Base-by-base conservation (phyloP, 2,113 vertebrate genomes). In the Hystrix brachyura region DNA sequence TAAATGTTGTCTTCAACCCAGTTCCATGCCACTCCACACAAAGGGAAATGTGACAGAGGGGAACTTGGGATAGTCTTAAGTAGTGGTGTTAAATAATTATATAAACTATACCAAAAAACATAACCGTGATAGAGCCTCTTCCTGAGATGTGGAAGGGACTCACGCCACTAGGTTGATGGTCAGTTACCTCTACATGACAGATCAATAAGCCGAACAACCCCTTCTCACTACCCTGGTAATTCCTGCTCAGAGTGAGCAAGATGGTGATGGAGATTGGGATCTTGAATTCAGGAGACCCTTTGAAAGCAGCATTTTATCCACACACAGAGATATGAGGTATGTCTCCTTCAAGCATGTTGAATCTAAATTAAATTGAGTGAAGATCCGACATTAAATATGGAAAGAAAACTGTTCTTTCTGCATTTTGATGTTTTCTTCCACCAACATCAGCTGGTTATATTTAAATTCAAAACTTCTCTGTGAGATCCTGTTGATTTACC, bases 401-500 rank as follows among this genome's bases (percentile, higher is more conserved):
- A 46, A 62, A 93, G 13, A 12, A 96, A 87, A 74, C 10, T n/a
- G 53, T 74, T n/a, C 8, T 34, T 43, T 15, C 87, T 85, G 74
- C 76, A 10, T 46, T 92, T 69, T 67, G 27, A 43, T 53, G 0
- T 78, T n/a, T 79, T 87, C 79, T 34, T 65, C 7, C 13, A 4
- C 19, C 12, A 15, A 10, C 0, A 7, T 79, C 23, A 29, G 65
- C 34, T 17, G 14, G 46, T 80, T 91, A 11, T 53, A 48, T 71
- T 87, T 95, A 64, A 81, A 48, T 84, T 81, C 32, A 69, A 81
- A 94, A 57, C 19, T 34, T 19, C 23, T 55, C 59, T 80, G 82
- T 94, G 87, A 81, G 91, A 71, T 71, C 1, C 51, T 57, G 6
- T 78, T 78, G 55, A 79, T 90, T 84, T 90, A 87, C 76, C 87